Base-by-base conservation (phyloP, 2,888 invertebrate species). In the Spodoptera littoralis region DNA sequence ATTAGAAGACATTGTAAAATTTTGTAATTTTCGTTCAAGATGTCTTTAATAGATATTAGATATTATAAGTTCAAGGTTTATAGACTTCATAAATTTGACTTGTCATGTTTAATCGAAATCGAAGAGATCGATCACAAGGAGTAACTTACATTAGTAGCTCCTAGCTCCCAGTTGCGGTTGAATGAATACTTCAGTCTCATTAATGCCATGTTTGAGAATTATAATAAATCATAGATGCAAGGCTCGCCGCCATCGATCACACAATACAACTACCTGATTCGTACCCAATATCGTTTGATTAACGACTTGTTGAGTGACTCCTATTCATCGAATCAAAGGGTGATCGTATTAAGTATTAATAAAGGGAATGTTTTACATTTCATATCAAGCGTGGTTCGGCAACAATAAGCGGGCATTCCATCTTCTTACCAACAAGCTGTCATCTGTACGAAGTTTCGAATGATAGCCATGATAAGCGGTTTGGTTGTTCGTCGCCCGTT, bases 261-360 rank as follows among this genome's bases (percentile, higher is more conserved):
- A 94, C 93, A 94, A 94, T 90, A 79, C 84, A 85, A 94, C 94
- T 94, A 94, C 94, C 94, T 92, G 91, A 92, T 93, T 90, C 87
- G 83, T 86, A 89, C 87, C 91, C 90, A 92, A 93, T 92, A 92
- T 88, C 82, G 79, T 86, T 92, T 94, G 94, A 94, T 94, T 94
- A 94, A 94, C 94, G 94, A 94, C 86, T 86, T 88, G 91, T 93
- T 94, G 94, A 94, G 94, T 92, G 93, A 93, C 90, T 92, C 84
- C 92, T 90, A 93, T 94, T 94, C 90, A 92, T 86, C 73, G 86
- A 83, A 86, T 92, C 93, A 94, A 93, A 93, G 92, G 90, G 91
- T 90, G 90, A 91, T 85, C 88, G 82, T 89, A 91, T 92, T 92
- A 91, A 90, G 88, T 92, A 92, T 93, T 92, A 93, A 94, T 92